Base-by-base conservation (phyloP, 2,888 invertebrate species). In the Gryllus longicercus region DNA sequence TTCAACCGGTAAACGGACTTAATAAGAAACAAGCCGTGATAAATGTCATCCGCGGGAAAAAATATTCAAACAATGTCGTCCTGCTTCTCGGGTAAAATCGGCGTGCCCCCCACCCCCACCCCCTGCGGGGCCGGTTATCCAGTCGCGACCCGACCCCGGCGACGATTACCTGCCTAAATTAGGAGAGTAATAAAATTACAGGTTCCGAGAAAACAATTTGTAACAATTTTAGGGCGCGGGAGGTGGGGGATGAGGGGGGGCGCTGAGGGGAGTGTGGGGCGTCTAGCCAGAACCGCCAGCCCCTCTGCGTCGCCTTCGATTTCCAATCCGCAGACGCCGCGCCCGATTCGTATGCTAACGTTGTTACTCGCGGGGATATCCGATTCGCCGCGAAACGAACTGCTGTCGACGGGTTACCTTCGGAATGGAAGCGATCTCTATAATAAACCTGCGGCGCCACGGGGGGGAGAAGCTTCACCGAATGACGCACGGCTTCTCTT, bases 11-110 rank as follows among this genome's bases (percentile, higher is more conserved):
- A 63, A 63, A 63, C 16, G n/a, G n/a, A 63, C 63, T 63, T 63
- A 63, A 63, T 63, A 63, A 63, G 63, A 63, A 63, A 63, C 63
- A 63, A 63, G 16, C 14, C 63, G 14, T 63, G 63, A 63, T 63
- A 63, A 63, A 63, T 63, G 63, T 63, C 63, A 63, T n/a, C 63
- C 16, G n/a, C n/a, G 63, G 14, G 63, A n/a, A 63, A 63, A 18
- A 63, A 18, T 63, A 63, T 63, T 63, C 63, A n/a, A 63, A 63
- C 63, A 63, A 63, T 63, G 63, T 63, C 63, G 63, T 63, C 63
- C 63, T 14, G 14, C 63, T n/a, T 63, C 63, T 63, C n/a, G 14
- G 14, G 14, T 14, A 63, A 63, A 63, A 63, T 63, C 63, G 63
- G 14, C 16, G 14, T n/a, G 14, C 16, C 63, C 63, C 8, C 63